A percentile compares a stretch with the other conserved stretches of the same genome.
Conservation (phyloP, 2,888 invertebrate species). For the Xylota sylvarum region DNA sequence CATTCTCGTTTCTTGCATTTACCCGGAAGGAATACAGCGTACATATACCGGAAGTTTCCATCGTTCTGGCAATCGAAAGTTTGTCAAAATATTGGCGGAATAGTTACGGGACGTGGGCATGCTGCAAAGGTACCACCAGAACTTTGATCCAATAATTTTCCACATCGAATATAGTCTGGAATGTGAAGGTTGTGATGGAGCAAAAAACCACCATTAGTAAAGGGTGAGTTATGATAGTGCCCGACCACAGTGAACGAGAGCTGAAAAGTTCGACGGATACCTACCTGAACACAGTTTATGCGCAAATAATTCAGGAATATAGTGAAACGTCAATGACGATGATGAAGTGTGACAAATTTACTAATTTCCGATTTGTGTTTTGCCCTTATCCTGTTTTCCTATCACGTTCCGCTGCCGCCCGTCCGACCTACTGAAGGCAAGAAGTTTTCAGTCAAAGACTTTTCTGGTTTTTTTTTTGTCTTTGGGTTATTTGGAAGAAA, state of each 20-base stretch:
- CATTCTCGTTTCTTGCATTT: slow-evolving; percentile 35
- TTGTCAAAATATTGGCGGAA: slow-evolving; percentile 54
- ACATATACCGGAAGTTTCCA: slow-evolving; percentile 25
- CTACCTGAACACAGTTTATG: slow-evolving; percentile 55
- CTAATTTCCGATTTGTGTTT: slow-evolving; percentile 69
- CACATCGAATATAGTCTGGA: slow-evolving; percentile 47
- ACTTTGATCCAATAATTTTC: slow-evolving; percentile 69
- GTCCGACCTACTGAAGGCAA: slow-evolving; percentile 34
- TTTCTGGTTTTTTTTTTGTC: slow-evolving; percentile 7
- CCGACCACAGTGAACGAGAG: background rate
- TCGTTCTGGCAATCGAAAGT: slow-evolving; percentile 39
- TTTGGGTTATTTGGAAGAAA: background rate
- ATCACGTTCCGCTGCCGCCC: slow-evolving; percentile 53
- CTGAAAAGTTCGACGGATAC: slow-evolving; percentile 39
- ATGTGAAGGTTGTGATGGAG: background rate
- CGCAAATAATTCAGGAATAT: slow-evolving; percentile 59
- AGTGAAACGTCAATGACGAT: slow-evolving; percentile 60
- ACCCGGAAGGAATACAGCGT: slow-evolving; percentile 23
- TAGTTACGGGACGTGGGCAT: slow-evolving; percentile 17
- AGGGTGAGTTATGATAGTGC: slow-evolving; percentile 56
- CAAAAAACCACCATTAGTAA: slow-evolving; percentile 19
- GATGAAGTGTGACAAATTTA: slow-evolving; percentile 74
- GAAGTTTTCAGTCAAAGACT: slow-evolving; percentile 48
- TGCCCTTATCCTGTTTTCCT: slow-evolving; percentile 53
- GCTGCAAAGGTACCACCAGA: slow-evolving; percentile 22